Evolutionary conservation across 2,888 invertebrate genomes (phyloP).

Genomic region (Aphrophora alni): DNA sequence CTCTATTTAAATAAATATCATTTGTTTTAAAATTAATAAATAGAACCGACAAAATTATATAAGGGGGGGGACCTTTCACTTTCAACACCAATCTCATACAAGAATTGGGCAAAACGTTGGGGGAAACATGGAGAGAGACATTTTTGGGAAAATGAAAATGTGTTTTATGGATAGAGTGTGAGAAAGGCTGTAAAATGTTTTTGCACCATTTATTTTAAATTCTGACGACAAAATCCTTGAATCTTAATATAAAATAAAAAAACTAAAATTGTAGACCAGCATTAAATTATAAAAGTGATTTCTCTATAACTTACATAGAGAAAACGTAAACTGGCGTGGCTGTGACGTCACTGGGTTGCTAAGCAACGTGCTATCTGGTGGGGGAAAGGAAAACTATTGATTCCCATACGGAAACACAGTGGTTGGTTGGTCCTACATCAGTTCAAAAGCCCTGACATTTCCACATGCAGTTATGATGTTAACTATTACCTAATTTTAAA

Average conservation of each 20-base stretch:
- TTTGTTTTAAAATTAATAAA: too few species aligned
- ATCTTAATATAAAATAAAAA: not conserved
- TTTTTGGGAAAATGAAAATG: too few species aligned
- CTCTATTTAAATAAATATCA: too few species aligned
- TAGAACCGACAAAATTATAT: too few species aligned
- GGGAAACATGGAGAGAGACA: too few species aligned
- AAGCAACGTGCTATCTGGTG: not conserved
- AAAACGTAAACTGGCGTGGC: slow-evolving; percentile 7
- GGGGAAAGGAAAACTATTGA: slow-evolving; percentile 3
- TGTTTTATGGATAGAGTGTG: too few species aligned
- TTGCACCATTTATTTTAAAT: too few species aligned
- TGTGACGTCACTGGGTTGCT: not conserved
- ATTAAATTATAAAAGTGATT: not conserved
- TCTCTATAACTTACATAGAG: not conserved
- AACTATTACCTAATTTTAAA: not conserved
- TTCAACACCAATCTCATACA: too few species aligned
- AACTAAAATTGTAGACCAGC: not conserved
- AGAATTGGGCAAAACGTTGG: too few species aligned
- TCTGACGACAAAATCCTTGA: not conserved
- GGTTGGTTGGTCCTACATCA: not conserved
- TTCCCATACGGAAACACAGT: not conserved
- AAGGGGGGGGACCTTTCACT: too few species aligned
- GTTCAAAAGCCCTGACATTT: not conserved
- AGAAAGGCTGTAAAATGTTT: too few species aligned
- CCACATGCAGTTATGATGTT: not conserved